Base-by-base conservation (phyloP, 2,797 vertebrate species). In the Thamnophis elegans region DNA sequence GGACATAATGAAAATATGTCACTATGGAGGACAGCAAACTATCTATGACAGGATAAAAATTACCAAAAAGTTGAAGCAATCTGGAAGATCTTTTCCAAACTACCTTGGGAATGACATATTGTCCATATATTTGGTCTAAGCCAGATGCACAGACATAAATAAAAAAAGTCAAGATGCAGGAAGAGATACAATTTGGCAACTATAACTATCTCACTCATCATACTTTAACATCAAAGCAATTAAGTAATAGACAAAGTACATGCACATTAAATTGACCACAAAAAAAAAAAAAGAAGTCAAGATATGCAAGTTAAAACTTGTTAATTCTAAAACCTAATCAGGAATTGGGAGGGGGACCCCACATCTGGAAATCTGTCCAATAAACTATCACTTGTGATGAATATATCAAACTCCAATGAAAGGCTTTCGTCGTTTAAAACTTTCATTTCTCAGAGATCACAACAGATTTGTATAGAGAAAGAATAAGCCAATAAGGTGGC, bases 1-100 rank as follows among this genome's bases (percentile, higher is more conserved):
- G 91, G 91, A 94, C 91, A 91, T 94, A 92, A 90, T 94, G 89
- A 93, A 93, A 93, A 93, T 93, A 59, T 92, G 89, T 92, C 89
- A 92, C 65, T 54, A 16, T 85, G 62, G 93, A 92, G 51, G 91
- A 92, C 58, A 85, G 93, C 88, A 93, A 93, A 92, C 90, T 90
- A 90, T 90, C 91, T 88, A 60, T 92, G 93, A 93, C 88, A 87
- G 56, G 89, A 90, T 91, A 90, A 92, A 94, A 90, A 94, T 90
- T 85, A 87, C 89, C 89, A 89, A 92, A 94, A 92, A 88, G 89
- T 90, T 92, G 86, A 88, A 90, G 78, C 85, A 92, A 88, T 92
- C 93, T 90, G 85, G 65, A 88, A 25, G 36, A 90, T 93, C 91
- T 92, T 93, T 93, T 65, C 93, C 89, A 92, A 93, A 92, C 56